phyloP scores from a whole-genome alignment of 2,888 invertebrate species.

The Drosophila vallismaia region DNA sequence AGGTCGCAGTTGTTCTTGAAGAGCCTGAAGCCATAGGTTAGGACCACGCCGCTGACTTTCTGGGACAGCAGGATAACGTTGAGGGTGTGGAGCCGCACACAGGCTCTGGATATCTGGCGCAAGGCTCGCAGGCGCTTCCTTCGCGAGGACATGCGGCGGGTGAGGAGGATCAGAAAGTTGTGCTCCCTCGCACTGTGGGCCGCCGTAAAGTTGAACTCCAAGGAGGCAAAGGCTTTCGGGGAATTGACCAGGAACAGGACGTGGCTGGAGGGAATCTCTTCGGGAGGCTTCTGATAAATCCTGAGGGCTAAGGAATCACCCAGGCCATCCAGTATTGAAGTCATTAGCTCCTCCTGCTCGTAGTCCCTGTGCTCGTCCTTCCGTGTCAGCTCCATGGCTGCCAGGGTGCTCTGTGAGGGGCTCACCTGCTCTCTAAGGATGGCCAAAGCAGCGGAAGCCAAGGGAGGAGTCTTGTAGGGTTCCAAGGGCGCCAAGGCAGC shows the following conservation, averaged over 20 bases:
- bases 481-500: slow-evolving; percentile 1
- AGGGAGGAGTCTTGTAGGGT: not conserved
- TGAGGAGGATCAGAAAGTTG: slow-evolving; percentile 73
- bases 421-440: slow-evolving; percentile 60
- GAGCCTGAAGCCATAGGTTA: slow-evolving; percentile 47
- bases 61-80: slow-evolving; percentile 72
- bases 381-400: slow-evolving; percentile 59
- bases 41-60: slow-evolving; percentile 34
- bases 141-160: slow-evolving; percentile 20
- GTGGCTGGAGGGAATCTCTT: slow-evolving; percentile 58
- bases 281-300: slow-evolving; percentile 49
- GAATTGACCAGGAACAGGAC: slow-evolving; percentile 72
- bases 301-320: slow-evolving; percentile 55
- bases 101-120: slow-evolving; percentile 58
- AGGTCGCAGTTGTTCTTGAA: slow-evolving; percentile 45
- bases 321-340: slow-evolving; percentile 53
- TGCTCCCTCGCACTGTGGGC: slow-evolving; percentile 62
- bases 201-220: slow-evolving; percentile 56
- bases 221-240: slow-evolving; percentile 54
- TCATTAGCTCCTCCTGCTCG: slow-evolving; percentile 45
- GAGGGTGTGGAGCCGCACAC: slow-evolving; percentile 57
- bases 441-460: slow-evolving; percentile 52
- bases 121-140: slow-evolving; percentile 16
- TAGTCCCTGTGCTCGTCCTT: slow-evolving; percentile 1
- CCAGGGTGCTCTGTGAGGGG: slow-evolving; percentile 56